Evolutionary conservation across 2,113 vertebrate genomes (phyloP).

Genomic region (Cranoglanis bouderius): DNA sequence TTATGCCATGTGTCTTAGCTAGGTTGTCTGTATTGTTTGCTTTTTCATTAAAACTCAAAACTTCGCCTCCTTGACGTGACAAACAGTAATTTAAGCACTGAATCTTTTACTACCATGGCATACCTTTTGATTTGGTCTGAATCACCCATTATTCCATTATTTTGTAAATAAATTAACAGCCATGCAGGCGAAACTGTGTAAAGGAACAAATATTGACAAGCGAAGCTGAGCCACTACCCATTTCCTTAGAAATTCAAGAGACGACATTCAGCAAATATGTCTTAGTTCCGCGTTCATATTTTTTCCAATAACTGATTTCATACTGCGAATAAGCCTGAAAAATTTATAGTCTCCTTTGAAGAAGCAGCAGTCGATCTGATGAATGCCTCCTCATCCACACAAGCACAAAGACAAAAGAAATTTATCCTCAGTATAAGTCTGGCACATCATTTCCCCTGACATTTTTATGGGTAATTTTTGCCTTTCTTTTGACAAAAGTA

Average conservation of each 20-base stretch:
- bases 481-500: constrained; percentile 20
- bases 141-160: neutral
- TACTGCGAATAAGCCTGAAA: neutral
- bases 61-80: no score
- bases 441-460: constrained; percentile 14
- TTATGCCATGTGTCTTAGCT: no score
- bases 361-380: constrained; percentile 4
- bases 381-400: constrained; percentile 13
- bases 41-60: no score
- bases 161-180: neutral
- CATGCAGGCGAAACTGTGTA: neutral
- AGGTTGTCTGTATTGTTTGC: no score
- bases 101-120: neutral
- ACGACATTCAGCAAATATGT: neutral
- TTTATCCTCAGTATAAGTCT: constrained; percentile 5
- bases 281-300: constrained; percentile 7
- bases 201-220: neutral
- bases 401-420: neutral
- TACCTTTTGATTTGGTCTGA: neutral
- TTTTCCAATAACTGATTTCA: neutral
- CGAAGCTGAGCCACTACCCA: neutral
- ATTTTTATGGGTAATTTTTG: constrained; percentile 13
- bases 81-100: neutral
- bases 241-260: neutral
- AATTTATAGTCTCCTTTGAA: neutral